Percentiles rank a stretch among this genome's conserved stretches.
Evolutionary conservation across 2,888 invertebrate genomes (phyloP).

Genomic region (Leuctra nigra): DNA sequence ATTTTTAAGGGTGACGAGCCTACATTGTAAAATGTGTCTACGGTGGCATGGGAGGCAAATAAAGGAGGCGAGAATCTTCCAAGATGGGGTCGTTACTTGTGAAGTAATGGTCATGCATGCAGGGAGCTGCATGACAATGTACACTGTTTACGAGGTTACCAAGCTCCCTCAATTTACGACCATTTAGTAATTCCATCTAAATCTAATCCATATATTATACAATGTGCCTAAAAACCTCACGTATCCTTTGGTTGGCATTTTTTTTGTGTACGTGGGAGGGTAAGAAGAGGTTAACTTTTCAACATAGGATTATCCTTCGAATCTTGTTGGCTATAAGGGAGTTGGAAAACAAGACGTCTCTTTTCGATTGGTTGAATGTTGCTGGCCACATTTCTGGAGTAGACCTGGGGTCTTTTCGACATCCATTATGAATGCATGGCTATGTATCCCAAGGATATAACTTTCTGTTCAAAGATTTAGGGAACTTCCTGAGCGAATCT

Average conservation of each 20-base stretch:
- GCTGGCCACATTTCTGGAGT: too few relatives aligned
- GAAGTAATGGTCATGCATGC: constrained; percentile 14
- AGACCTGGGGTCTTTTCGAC: too few relatives aligned
- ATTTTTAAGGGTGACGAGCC: not conserved
- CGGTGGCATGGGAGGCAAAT: not conserved
- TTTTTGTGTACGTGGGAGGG: not conserved
- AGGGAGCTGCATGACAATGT: not conserved
- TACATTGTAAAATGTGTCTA: not conserved
- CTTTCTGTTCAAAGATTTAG: constrained; percentile 11
- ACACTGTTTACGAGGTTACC: constrained; percentile 8
- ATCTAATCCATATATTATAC: constrained; percentile 13
- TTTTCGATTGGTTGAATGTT: too few relatives aligned
- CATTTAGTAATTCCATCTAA: constrained; percentile 12
- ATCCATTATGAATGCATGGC: constrained; percentile 16
- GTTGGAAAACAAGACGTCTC: too few relatives aligned
- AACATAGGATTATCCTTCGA: too few relatives aligned
- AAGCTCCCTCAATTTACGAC: constrained; percentile 3
- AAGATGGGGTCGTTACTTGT: constrained; percentile 13
- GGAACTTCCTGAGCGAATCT: constrained; percentile 8
- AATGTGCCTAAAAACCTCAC: not conserved
- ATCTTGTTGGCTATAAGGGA: too few relatives aligned
- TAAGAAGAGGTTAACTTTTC: too few relatives aligned
- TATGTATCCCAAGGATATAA: not conserved
- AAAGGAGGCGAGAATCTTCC: constrained; percentile 6
- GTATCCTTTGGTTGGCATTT: not conserved